Conservation (phyloP, 2,113 vertebrate species). For the Ia io region DNA sequence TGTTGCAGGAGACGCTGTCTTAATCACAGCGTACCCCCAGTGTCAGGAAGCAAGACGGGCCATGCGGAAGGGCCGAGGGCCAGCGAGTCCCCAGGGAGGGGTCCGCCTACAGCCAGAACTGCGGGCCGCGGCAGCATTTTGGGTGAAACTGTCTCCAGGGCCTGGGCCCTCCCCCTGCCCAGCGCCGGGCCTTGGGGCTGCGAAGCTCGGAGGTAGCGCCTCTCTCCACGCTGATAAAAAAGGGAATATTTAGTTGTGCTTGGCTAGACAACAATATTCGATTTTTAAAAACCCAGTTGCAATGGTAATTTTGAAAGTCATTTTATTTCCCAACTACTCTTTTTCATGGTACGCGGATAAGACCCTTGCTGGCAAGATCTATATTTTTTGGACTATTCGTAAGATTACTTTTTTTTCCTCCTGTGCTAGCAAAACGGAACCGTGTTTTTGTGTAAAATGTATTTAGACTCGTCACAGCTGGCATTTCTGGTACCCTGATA, state of each 20-base stretch:
- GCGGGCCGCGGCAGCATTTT: conserved; percentile 23
- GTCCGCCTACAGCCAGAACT: neutral
- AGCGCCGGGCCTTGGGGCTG: conserved; percentile 54
- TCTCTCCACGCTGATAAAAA: conserved; percentile 56
- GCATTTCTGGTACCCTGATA: conserved; percentile 82
- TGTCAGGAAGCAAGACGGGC: neutral
- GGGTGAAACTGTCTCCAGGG: conserved; percentile 44
- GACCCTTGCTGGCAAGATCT: conserved; percentile 69
- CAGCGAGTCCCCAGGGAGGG: neutral
- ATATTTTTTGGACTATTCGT: conserved; percentile 67
- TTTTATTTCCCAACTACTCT: conserved; percentile 65
- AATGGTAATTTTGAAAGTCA: conserved; percentile 69
- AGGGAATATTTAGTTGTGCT: conserved; percentile 58
- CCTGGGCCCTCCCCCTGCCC: neutral
- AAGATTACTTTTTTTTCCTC: conserved; percentile 32
- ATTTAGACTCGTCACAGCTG: conserved; percentile 80
- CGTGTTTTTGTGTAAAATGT: conserved; percentile 79
- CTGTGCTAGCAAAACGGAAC: conserved; percentile 77
- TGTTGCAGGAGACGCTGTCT: conserved; percentile 60
- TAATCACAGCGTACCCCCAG: conserved; percentile 17
- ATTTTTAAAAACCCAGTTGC: conserved; percentile 58
- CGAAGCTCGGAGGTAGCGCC: conserved; percentile 44
- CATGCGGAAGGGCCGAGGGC: conserved; percentile 38
- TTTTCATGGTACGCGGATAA: conserved; percentile 57
- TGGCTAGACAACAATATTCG: conserved; percentile 61